Conservation (phyloP, 1,140 invertebrate species). For the Drosophila pseudoananassae region DNA sequence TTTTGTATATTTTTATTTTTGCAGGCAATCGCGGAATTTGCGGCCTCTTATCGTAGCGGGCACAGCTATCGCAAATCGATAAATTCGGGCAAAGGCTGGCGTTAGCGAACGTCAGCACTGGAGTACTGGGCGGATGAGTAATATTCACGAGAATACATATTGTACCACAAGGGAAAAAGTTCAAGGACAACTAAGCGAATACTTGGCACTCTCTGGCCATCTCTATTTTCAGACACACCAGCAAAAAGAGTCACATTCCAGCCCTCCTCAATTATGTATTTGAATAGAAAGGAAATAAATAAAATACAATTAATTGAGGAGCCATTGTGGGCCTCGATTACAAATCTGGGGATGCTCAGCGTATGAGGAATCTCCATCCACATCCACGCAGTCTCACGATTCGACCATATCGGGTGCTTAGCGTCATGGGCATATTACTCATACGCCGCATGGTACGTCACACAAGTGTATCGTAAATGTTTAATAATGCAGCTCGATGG, state of each 20-base stretch:
- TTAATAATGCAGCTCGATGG: constrained; percentile 52
- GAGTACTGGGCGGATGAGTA: constrained; percentile 51
- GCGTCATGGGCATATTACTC: constrained; percentile 44
- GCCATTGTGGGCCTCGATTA: constrained; percentile 34
- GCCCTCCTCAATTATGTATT: constrained; percentile 25
- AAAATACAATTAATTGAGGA: constrained; percentile 6
- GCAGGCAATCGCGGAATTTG: constrained; percentile 56
- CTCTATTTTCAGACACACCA: background rate
- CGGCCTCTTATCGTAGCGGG: constrained; percentile 31
- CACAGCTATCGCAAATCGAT: constrained; percentile 58
- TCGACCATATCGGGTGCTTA: background rate
- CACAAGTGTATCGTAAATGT: constrained; percentile 42
- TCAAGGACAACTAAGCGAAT: constrained; percentile 54
- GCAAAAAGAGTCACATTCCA: background rate
- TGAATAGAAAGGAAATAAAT: constrained; percentile 1
- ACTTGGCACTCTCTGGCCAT: background rate
- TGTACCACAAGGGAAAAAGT: constrained; percentile 29
- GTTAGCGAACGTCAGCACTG: constrained; percentile 10
- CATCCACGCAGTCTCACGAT: background rate
- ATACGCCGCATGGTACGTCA: constrained; percentile 45
- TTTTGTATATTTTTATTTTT: background rate
- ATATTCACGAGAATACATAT: constrained; percentile 24
- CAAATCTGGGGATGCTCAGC: constrained; percentile 4
- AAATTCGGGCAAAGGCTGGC: constrained; percentile 30
- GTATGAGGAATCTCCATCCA: constrained; percentile 20